phyloP scores from a whole-genome alignment of 2,797 vertebrate genomes.

The Alca torda region DNA sequence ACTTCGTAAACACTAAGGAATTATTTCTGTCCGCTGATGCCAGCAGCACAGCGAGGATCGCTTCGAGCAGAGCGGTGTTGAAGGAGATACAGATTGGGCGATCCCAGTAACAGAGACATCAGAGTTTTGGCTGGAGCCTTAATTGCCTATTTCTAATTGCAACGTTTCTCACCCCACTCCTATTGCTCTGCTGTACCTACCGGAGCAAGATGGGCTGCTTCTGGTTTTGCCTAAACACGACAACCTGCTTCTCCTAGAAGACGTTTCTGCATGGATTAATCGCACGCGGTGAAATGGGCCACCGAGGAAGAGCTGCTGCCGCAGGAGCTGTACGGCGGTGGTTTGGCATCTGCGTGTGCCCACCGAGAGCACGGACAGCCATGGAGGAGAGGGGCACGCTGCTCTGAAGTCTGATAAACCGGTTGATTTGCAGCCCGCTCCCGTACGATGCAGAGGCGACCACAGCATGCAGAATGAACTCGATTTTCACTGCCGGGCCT shows the following conservation, averaged over 20 bases:
- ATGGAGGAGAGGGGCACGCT: background rate
- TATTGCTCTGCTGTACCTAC: background rate
- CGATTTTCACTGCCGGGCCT: background rate
- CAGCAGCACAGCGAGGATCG: fast-evolving
- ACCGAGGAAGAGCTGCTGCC: background rate
- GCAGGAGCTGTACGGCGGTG: background rate
- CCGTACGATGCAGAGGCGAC: background rate
- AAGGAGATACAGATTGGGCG: background rate
- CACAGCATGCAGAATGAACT: background rate
- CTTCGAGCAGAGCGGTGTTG: background rate
- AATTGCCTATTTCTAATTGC: background rate
- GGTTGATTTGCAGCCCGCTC: background rate
- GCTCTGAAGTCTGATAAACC: background rate
- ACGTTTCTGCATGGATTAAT: background rate
- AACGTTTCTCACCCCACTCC: background rate
- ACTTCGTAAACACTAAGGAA: background rate
- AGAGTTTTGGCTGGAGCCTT: background rate
- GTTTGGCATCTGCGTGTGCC: background rate
- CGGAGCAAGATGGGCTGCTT: background rate
- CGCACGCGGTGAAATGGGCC: background rate
- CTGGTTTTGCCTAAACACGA: background rate
- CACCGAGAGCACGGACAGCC: background rate
- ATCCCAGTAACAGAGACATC: background rate
- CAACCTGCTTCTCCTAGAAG: background rate
- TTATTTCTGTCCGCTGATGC: background rate